Evolutionary conservation across 2,888 invertebrate species (phyloP), one percentile per base, ranked within the genome.

Genomic region (Microctonus hyperodae): DNA sequence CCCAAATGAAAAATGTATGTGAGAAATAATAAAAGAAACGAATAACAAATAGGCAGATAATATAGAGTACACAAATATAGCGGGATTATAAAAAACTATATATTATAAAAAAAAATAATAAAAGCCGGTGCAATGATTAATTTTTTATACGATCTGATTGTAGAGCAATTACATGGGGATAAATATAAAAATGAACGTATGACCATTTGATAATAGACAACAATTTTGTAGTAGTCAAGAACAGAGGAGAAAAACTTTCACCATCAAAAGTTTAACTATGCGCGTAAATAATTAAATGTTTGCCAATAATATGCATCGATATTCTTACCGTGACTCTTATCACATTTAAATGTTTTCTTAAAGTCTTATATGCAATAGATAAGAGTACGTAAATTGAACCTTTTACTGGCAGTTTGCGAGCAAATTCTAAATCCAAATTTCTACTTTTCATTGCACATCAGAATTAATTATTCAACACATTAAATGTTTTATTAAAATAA

Each of bases 231-330:
- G 2, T 22, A 33, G 9, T 7, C 16, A 35, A 20, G 61, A 61
- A 61, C 51, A 61, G 50, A 61, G 61, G 61, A 61, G 50, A 51
- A 61, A 35, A 61, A 51, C 61, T 61, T 51, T 22, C 16, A 50
- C 28, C 9, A 50, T 51, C 16, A 51, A 22, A 50, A 50, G 16
- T 23, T 59, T 28, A 22, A 25, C 2, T 44, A 25, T n/a, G 23
- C 22, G 48, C 48, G 20, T 10, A 37, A 23, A 9, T n/a, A 40
- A 59, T 33, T n/a, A 59, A 25, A 44, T 16, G 9, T 22, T 25
- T 25, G 22, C 22, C 16, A 25, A 60, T 31, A 59, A 59, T 59
- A 37, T 44, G 40, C 33, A 33, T 20, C 44, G 23, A n/a, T 31
- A 13, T 20, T 50, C 33, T n/a, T n/a, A 48, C 25, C 48, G 44